These are phyloP conservation scores for Parazoanthus atlanticus DNA, from an alignment of 92 coral and sea anemone species.

Conservation along the genomic window DNA sequence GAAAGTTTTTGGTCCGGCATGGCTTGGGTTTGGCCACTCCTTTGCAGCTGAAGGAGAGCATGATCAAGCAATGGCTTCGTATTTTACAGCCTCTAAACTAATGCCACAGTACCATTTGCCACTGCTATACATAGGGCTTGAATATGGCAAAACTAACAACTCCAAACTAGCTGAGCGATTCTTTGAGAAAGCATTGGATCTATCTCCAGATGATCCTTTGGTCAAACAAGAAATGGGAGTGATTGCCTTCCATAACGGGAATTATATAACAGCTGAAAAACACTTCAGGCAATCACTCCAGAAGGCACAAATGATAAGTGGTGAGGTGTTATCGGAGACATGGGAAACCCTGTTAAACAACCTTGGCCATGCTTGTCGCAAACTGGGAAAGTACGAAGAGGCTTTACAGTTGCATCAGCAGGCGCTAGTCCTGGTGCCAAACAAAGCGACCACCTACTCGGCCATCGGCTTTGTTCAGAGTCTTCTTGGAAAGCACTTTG, in stretches of 20 bases:
- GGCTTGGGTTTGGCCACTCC: slow-evolving; percentile 99
- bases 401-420: slow-evolving; percentile 89
- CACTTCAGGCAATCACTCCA: slow-evolving; percentile 88
- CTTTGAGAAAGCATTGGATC: slow-evolving; percentile 77
- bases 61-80: slow-evolving; percentile 99
- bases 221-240: slow-evolving; percentile 98
- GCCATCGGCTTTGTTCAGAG: slow-evolving; percentile 96
- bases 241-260: slow-evolving; percentile 93
- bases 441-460: slow-evolving; percentile 90
- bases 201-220: slow-evolving; percentile 94
- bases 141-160: slow-evolving; percentile 95
- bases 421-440: slow-evolving; percentile 90
- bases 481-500: slow-evolving; percentile 86
- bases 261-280: slow-evolving; percentile 81
- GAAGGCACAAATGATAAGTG: slow-evolving; percentile 81
- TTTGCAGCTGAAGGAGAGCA: slow-evolving; percentile 99
- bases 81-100: slow-evolving; percentile 92
- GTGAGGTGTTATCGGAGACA: slow-evolving; percentile 86
- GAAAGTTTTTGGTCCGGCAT: slow-evolving; percentile 93
- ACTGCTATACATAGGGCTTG: slow-evolving; percentile 92
- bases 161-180: slow-evolving; percentile 94
- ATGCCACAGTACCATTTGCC: slow-evolving; percentile 97
- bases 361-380: slow-evolving; percentile 94
- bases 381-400: slow-evolving; percentile 87
- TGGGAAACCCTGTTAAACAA: slow-evolving; percentile 96